A percentile compares a stretch with the other conserved stretches of the same genome.
phyloP scores from a whole-genome alignment of 2,888 invertebrate genomes.

The Leptopilina myrica region DNA sequence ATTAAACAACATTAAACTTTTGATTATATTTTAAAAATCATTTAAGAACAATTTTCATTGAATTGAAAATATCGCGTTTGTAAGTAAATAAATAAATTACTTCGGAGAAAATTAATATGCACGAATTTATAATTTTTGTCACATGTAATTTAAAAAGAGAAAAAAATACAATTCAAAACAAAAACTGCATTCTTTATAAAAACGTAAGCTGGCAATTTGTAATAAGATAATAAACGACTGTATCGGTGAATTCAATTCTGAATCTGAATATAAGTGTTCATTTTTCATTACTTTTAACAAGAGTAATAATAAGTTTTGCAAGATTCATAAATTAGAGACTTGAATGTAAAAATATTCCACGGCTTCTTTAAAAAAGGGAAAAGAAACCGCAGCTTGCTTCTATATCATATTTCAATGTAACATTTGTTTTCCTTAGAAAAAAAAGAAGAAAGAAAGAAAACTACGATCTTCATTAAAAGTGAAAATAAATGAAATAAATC shows the following conservation, averaged over 20 bases:
- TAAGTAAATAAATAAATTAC: no score
- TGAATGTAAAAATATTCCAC: constrained; percentile 1
- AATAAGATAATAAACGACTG: neutral
- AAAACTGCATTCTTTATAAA: neutral
- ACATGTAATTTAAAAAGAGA: neutral
- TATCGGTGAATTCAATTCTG: neutral
- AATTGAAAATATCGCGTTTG: no score
- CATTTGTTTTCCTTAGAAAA: neutral
- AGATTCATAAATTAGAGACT: constrained; percentile 15
- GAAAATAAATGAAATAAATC: neutral
- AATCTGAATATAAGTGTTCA: neutral
- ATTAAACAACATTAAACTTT: no score
- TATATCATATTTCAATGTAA: constrained; percentile 14
- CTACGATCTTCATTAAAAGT: neutral
- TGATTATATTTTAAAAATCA: no score
- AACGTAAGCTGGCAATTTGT: neutral
- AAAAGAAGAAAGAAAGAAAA: neutral
- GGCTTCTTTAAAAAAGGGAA: neutral
- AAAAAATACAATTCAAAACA: no score
- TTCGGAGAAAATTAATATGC: neutral
- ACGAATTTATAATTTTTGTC: neutral
- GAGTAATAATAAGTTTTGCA: constrained; percentile 16
- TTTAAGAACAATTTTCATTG: no score
- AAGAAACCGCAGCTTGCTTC: neutral
- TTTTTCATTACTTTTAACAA: constrained; percentile 1